Percentiles rank a stretch among this genome's conserved stretches.
Evolutionary conservation across 2,797 vertebrate genomes (phyloP).

Genomic region (Mus minutoides): DNA sequence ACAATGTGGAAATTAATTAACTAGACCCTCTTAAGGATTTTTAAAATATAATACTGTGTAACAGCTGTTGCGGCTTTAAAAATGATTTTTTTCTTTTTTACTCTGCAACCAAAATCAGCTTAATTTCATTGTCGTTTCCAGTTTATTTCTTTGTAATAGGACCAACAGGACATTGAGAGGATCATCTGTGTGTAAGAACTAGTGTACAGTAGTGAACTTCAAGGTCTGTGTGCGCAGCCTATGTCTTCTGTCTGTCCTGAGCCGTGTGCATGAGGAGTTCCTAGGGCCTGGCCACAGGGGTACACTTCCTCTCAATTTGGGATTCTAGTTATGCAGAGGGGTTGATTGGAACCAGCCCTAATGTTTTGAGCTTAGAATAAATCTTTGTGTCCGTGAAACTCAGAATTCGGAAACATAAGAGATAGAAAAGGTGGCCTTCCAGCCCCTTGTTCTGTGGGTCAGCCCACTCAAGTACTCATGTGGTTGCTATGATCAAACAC

Average conservation of each 20-base stretch:
- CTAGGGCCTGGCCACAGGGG: neutral
- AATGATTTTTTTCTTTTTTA: constrained; percentile 74
- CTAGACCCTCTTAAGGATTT: constrained; percentile 83
- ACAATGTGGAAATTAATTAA: constrained; percentile 89
- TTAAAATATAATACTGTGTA: constrained; percentile 82
- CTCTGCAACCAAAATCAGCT: constrained; percentile 70
- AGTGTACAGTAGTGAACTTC: neutral
- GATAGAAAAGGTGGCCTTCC: neutral
- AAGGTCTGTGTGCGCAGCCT: neutral
- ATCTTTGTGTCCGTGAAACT: neutral
- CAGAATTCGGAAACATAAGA: neutral
- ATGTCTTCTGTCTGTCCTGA: no score
- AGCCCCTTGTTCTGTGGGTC: neutral
- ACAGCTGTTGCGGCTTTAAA: constrained; percentile 80
- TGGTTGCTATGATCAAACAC: neutral
- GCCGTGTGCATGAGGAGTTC: rapidly evolving
- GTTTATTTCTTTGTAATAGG: constrained; percentile 68
- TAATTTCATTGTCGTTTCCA: constrained; percentile 73
- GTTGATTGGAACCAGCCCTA: neutral
- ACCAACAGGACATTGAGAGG: neutral
- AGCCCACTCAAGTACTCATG: neutral
- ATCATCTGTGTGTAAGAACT: neutral
- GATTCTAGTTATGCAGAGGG: neutral
- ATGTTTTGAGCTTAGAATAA: neutral
- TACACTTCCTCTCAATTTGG: neutral